phyloP scores from a whole-genome alignment of 2,888 invertebrate genomes.

The Apamea anceps region DNA sequence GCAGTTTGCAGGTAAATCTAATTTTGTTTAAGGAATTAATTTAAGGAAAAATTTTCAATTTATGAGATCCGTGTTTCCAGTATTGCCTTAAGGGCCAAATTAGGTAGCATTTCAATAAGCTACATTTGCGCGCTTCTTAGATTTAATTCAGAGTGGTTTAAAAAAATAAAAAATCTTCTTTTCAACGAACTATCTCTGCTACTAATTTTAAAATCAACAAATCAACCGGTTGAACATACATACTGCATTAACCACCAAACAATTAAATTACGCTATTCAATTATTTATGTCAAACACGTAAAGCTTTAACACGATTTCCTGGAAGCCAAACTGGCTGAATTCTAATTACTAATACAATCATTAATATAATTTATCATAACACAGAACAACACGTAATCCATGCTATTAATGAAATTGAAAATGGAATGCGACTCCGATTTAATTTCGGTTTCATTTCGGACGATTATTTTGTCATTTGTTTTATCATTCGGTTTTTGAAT shows the following conservation, averaged over 20 bases:
- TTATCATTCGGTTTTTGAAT: not conserved
- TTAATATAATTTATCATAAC: slow-evolving; percentile 6
- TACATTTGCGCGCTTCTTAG: not conserved
- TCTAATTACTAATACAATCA: slow-evolving; percentile 15
- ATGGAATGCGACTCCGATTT: not conserved
- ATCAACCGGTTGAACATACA: not conserved
- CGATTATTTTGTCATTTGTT: not conserved
- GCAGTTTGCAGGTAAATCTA: slow-evolving; percentile 56
- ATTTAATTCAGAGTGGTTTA: too few species aligned
- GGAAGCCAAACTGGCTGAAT: slow-evolving; percentile 20
- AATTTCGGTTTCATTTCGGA: not conserved
- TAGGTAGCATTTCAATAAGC: not conserved
- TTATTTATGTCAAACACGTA: slow-evolving; percentile 35
- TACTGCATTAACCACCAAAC: slow-evolving; percentile 19
- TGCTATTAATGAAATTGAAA: slow-evolving; percentile 5
- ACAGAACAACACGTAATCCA: not conserved
- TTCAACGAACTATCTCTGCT: not conserved
- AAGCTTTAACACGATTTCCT: slow-evolving; percentile 20
- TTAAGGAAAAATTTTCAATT: slow-evolving; percentile 1
- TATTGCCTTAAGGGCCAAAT: not conserved
- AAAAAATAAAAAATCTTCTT: not conserved
- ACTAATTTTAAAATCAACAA: not conserved
- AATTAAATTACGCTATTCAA: slow-evolving; percentile 33
- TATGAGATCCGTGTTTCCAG: not conserved
- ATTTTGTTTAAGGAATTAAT: slow-evolving; percentile 30